phyloP scores from a whole-genome alignment of 1,140 invertebrate genomes.

The Penaeus indicus region DNA sequence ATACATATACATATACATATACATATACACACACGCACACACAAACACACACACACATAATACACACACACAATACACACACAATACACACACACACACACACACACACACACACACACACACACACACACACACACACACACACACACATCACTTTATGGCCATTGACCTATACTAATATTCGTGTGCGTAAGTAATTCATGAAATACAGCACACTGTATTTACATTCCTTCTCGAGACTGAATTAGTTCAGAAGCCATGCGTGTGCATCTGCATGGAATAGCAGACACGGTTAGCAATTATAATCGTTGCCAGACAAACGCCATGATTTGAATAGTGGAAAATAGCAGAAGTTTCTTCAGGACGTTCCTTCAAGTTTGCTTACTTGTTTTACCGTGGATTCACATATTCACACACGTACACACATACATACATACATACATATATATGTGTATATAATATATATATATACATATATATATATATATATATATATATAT shows the following conservation, averaged over 20 bases:
- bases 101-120: no score
- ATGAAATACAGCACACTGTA: not conserved
- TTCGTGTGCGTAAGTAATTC: not conserved
- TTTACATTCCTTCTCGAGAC: not conserved
- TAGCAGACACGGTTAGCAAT: not conserved
- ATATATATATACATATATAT: not conserved
- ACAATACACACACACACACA: no score
- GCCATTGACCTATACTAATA: not conserved
- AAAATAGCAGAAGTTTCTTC: no score
- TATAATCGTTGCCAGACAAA: not conserved
- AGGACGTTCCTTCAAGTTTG: no score
- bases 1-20: no score
- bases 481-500: slow-evolving; percentile 16
- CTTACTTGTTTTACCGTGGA: no score
- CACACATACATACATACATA: not conserved
- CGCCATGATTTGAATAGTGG: no score
- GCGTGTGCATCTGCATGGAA: not conserved
- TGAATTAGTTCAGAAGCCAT: not conserved
- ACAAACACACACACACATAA: no score
- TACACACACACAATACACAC: no score
- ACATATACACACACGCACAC: no score
- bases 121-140: no score
- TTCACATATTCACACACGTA: not conserved
- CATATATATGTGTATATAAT: not conserved
- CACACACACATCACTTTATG: not conserved